A percentile compares a stretch with the other conserved stretches of the same genome.
phyloP scores from a whole-genome alignment of 2,888 invertebrate species.

The Stenotaenia linearis region DNA sequence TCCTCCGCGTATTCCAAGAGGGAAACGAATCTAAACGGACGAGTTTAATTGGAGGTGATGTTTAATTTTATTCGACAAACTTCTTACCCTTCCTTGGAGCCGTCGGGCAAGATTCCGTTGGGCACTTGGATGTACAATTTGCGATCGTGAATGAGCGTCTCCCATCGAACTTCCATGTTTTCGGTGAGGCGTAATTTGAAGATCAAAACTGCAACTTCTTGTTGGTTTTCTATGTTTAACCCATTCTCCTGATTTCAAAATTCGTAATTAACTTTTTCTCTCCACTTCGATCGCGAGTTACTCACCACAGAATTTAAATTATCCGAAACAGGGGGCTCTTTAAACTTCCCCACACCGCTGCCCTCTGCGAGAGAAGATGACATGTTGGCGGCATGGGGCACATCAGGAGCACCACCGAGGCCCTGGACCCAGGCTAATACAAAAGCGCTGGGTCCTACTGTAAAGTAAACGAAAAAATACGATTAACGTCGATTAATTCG shows the following conservation, averaged over 20 bases:
- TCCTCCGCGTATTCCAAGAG: conserved; percentile 95
- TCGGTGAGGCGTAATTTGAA: conserved; percentile 74
- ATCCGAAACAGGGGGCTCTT: conserved; percentile 61
- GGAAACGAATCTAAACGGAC: conserved; percentile 63
- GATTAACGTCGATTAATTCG: neutral
- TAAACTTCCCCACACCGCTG: conserved; percentile 64
- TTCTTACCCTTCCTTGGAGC: conserved; percentile 77
- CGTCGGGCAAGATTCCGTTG: conserved; percentile 74
- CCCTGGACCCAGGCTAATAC: conserved; percentile 90
- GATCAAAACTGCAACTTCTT: conserved; percentile 64
- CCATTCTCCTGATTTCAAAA: conserved; percentile 40
- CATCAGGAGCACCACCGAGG: conserved; percentile 99
- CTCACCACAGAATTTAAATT: conserved; percentile 42
- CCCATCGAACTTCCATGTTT: conserved; percentile 73
- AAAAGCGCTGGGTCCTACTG: conserved; percentile 48
- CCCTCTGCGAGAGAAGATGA: conserved; percentile 58
- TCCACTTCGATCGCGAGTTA: neutral
- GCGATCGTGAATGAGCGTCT: conserved; percentile 70
- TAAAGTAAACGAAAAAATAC: conserved; percentile 29
- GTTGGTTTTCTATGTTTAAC: conserved; percentile 55
- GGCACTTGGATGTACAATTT: conserved; percentile 86
- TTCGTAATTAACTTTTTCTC: neutral
- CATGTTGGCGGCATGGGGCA: conserved; percentile 78
- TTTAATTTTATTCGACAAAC: too few relatives aligned
- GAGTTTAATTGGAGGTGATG: neutral